These are phyloP conservation scores for Mesocentrotus franciscanus DNA, from an alignment of 53 echinoderm and acorn worm genomes.

Conservation along the genomic window DNA sequence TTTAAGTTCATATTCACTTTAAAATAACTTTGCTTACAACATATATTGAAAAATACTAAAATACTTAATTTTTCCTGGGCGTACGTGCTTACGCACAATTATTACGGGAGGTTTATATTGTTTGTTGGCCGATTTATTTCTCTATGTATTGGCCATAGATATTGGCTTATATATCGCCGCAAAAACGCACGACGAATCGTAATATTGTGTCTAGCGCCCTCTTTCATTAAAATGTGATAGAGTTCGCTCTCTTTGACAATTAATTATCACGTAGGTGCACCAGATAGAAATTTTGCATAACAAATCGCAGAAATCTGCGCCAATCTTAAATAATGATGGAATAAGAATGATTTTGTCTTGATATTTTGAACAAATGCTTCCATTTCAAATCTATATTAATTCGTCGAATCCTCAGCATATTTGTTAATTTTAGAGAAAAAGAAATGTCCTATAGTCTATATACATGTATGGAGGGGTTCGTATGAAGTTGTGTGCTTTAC, in stretches of 20 bases:
- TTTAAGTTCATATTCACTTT: too few relatives aligned
- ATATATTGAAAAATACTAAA: too few relatives aligned
- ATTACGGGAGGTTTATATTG: too few relatives aligned
- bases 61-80: too few relatives aligned
- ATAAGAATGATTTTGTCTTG: not conserved
- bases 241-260: conserved; percentile 8
- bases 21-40: too few relatives aligned
- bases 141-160: too few relatives aligned
- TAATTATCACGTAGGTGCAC: conserved; percentile 72
- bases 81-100: too few relatives aligned
- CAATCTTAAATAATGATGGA: too few relatives aligned
- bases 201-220: not conserved
- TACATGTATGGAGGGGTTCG: too few relatives aligned
- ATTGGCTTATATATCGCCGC: not conserved
- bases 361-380: not conserved
- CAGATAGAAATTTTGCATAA: not conserved
- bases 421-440: not conserved
- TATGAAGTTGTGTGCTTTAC: too few relatives aligned
- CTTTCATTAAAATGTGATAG: not conserved
- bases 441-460: too few relatives aligned
- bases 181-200: not conserved
- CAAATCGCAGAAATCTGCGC: not conserved
- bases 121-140: too few relatives aligned
- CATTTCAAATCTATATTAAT: not conserved
- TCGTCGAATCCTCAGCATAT: not conserved